These are phyloP conservation scores for Pseudeuparius sepicola DNA, from an alignment of 2,888 invertebrate genomes.

Conservation along the genomic window DNA sequence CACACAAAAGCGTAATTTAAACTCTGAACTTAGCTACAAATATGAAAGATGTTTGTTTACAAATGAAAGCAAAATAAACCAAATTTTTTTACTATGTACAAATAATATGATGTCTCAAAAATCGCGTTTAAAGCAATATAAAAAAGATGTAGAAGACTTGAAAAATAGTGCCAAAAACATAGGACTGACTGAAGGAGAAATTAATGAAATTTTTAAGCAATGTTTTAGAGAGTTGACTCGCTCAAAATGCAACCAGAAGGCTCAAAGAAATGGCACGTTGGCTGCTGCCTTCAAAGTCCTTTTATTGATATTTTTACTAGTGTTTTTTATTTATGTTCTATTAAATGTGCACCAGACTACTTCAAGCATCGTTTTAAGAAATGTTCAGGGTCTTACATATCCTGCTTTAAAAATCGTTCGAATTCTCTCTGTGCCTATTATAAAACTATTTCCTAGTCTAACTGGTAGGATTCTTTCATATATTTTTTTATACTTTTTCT, in stretches of 20 bases:
- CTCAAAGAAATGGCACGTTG: slow-evolving; percentile 22
- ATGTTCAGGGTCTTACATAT: slow-evolving; percentile 71
- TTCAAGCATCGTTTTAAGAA: slow-evolving; percentile 56
- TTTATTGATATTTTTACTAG: slow-evolving; percentile 27
- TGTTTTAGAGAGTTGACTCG: slow-evolving; percentile 41
- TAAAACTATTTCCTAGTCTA: slow-evolving; percentile 60
- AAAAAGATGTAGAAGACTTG: slow-evolving; percentile 47
- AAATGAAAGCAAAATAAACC: too few species aligned
- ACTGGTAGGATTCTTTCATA: too few species aligned
- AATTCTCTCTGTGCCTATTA: slow-evolving; percentile 64
- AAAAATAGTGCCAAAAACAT: slow-evolving; percentile 47
- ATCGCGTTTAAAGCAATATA: slow-evolving; percentile 44
- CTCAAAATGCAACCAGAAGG: slow-evolving; percentile 21
- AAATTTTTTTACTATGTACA: too few species aligned
- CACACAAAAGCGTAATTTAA: too few species aligned
- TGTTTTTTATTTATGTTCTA: slow-evolving; percentile 38
- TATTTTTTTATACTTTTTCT: too few species aligned
- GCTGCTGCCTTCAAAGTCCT: slow-evolving; percentile 18
- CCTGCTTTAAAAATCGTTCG: slow-evolving; percentile 67
- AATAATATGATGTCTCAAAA: too few species aligned
- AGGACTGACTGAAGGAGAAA: slow-evolving; percentile 52
- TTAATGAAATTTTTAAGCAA: slow-evolving; percentile 49
- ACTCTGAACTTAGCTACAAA: too few species aligned
- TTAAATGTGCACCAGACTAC: slow-evolving; percentile 51
- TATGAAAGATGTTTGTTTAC: too few species aligned